Base-by-base conservation (phyloP, 2,888 invertebrate genomes). In the Scaptomyza polygonia region DNA sequence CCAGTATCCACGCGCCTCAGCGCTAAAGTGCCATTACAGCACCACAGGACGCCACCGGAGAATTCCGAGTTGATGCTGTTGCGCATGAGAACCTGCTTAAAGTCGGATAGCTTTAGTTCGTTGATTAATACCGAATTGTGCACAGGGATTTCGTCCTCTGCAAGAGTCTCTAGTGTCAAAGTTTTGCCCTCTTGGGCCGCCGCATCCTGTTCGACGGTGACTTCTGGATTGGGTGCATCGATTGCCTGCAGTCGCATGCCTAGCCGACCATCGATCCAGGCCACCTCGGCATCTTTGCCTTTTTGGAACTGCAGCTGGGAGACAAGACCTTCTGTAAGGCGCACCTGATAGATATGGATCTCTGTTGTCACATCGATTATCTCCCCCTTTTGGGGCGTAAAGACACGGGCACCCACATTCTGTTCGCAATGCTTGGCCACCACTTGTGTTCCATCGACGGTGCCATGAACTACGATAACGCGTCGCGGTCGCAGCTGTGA, bases 301-400 rank as follows among this genome's bases (percentile, higher is more conserved):
- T 95, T 95, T 68, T 97, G 95, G 93, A 99, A 98, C 71, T 95
- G 94, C 61, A 99, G 92, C 8, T 96, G 95, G 1, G 97, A 96
- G 73, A 99, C 96, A 66, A 99, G 92, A 5, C 97, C 96, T 92
- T 99, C 99, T 2, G 97, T 97, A 43, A 99, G 93, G 55, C 97
- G 95, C 68, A 98, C 97, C 93, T 99, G 99, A 91, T 98, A 99
- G 82, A 99, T 99, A 88, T 99, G 97, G 0, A 98, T 97, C 92
- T 99, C 99, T 0, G 98, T 98, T 0, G 99, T 99, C 0, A 97
- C 99, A 91, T 99, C 99, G 4, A 99, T 94, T 8, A 91, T 88
- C 75, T 99, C 98, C 0, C 96, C 96, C 57, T 94, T 93, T 9
- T 92, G 92, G 0, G 99, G 99, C 2, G 96, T 94, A 91, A 97